phyloP scores from a whole-genome alignment of 2,888 invertebrate species.

The Muscina levida region DNA sequence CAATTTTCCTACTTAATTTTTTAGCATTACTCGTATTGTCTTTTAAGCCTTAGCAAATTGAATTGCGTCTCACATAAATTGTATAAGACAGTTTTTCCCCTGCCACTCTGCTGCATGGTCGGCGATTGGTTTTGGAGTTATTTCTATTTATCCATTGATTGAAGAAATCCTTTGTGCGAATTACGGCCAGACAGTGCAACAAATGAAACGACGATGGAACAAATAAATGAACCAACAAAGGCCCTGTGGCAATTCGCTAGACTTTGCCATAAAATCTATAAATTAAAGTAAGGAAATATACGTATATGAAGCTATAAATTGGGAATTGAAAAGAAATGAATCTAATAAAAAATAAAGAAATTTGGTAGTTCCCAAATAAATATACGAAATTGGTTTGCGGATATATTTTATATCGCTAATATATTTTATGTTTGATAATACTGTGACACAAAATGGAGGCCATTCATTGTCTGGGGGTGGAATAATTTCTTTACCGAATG shows the following conservation, averaged over 20 bases:
- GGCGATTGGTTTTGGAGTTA: constrained; percentile 13
- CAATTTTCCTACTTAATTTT: constrained; percentile 47
- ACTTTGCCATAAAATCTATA: background rate
- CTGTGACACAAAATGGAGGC: too few relatives aligned
- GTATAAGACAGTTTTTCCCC: constrained; percentile 42
- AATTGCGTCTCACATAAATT: constrained; percentile 51
- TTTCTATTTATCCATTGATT: constrained; percentile 36
- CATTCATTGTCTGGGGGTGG: too few relatives aligned
- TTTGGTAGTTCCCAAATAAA: too few relatives aligned
- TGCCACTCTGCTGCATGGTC: background rate
- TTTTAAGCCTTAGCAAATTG: constrained; percentile 53
- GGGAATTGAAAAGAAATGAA: background rate
- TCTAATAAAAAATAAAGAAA: too few relatives aligned
- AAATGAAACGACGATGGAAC: constrained; percentile 21
- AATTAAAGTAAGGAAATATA: constrained; percentile 3
- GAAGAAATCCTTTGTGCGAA: background rate
- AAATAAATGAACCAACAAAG: background rate
- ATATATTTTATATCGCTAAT: too few relatives aligned
- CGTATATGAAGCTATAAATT: background rate
- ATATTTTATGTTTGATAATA: too few relatives aligned
- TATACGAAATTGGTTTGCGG: too few relatives aligned
- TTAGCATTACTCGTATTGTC: constrained; percentile 39
- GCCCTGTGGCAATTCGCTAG: background rate
- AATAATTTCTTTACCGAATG: too few relatives aligned
- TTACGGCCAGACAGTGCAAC: constrained; percentile 36